Evolutionary conservation across 2,888 invertebrate genomes (phyloP), one percentile per base, ranked within the genome.

Genomic region (Andrena trimmerana): DNA sequence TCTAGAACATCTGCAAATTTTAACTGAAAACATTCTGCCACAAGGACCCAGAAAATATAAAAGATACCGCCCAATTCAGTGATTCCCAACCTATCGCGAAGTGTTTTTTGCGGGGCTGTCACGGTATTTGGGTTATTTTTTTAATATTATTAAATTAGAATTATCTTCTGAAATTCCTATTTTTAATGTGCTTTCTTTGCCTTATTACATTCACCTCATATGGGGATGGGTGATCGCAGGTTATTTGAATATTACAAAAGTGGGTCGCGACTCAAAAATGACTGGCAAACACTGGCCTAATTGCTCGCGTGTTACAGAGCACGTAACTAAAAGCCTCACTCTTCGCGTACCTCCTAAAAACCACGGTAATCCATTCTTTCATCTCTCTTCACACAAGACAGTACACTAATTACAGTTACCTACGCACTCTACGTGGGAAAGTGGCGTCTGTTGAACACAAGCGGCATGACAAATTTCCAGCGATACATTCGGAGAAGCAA

Each of bases 401-500:
- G 24, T 69, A 27, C 33, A 33, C 54, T 68, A 73, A 79, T 73
- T 73, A 65, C 27, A 6, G 6, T 8, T 31, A 42, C 42, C 42
- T 13, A 50, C 20, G 16, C n/a, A 33, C 16, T 27, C 36, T 36
- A 63, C 4, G 54, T 5, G n/a, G 5, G 52, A n/a, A 42, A 42
- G 52, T 3, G n/a, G 20, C 65, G 31, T n/a, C 6, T 20, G 33
- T 24, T 42, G 2, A 33, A 54, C 59, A 27, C 33, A 10, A 6
- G 36, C 16, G 24, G 59, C 36, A 73, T 81, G 71, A 81, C 75
- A 81, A 82, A 81, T 81, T 71, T 20, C 29, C 31, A 62, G 27
- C 33, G 10, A 69, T 57, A 63, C 63, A 20, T 75, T 63, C 60
- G 54, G 24, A 31, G 10, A 20, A 31, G 31, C 33, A 24, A 50